Conservation (phyloP, 2,797 vertebrate genomes). For the Poecilia wingei region DNA sequence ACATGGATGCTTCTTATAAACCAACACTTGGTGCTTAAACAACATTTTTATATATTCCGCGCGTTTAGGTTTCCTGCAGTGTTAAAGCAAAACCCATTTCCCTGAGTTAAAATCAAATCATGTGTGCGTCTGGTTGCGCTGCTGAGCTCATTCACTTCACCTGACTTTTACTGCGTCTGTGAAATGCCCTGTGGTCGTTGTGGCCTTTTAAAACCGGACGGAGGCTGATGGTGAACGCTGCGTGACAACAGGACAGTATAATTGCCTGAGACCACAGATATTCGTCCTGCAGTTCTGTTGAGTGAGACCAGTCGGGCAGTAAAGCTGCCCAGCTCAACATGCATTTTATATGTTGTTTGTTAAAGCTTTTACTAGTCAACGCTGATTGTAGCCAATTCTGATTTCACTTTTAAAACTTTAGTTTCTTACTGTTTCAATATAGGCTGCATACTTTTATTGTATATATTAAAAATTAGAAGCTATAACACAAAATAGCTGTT, state of each 20-base stretch:
- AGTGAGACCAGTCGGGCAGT: background rate
- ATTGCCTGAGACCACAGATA: background rate
- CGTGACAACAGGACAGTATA: background rate
- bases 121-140: background rate
- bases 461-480: background rate
- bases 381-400: background rate
- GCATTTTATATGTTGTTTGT: background rate
- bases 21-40: background rate
- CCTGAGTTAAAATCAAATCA: background rate
- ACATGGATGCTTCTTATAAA: background rate
- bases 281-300: background rate
- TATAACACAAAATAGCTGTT: background rate
- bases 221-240: background rate
- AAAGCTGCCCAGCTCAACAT: background rate
- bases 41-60: background rate
- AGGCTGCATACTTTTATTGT: too few relatives aligned
- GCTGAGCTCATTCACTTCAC: background rate
- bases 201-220: background rate
- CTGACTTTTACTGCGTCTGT: background rate
- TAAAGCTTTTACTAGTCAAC: background rate
- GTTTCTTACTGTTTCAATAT: background rate
- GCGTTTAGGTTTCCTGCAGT: background rate
- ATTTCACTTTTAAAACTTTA: background rate
- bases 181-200: background rate
- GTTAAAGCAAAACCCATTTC: background rate